Evolutionary conservation across 2,888 invertebrate genomes (phyloP), one percentile per base, ranked within the genome.

Genomic region (Mesodorylaimus sp.): DNA sequence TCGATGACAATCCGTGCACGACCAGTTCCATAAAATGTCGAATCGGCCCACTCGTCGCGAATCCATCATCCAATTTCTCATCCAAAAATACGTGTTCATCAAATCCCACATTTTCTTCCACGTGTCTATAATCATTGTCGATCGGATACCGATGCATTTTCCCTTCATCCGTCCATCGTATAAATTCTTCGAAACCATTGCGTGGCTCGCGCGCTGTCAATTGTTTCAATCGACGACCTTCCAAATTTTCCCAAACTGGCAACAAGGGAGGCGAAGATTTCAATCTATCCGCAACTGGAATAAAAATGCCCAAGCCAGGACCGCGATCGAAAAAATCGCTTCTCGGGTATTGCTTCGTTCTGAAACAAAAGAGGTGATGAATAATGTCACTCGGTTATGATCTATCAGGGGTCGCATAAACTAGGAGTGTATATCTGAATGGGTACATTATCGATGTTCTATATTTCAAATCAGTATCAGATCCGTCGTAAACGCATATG

Each of bases 11-110:
- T 3, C 93, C 95, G 0, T 81, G 77, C 58, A 83, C 81, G 0
- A 95, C 91, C 3, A 95, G 73, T 63, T 97, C 91, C 95, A 97
- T 95, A 66, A 89, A 97, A 68, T 93, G 86, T 5, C 88, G 75
- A 56, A 97, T 74, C 0, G 95, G 93, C 0, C 93, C 95, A 58
- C 75, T 78, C 43, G 72, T 75, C 0, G 95, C 93, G 65, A 95
- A 93, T 0, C 93, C 95, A 58, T 75, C 78, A 2, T 56, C 87
- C 19, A 95, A 72, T 64, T 84, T 79, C 19, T 77, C 73, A 54
- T 93, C 91, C 13, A 95, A 71, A 68, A 97, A 91, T 26, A 97
- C 77, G 66, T 97, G 97, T 57, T 95, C 88, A 0, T 86, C 79
- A 67, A 97, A 97, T 58, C 83, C 80, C 0, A 70, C 57, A 45